Conservation (phyloP, 2,113 vertebrate species). For the Pipa parva region DNA sequence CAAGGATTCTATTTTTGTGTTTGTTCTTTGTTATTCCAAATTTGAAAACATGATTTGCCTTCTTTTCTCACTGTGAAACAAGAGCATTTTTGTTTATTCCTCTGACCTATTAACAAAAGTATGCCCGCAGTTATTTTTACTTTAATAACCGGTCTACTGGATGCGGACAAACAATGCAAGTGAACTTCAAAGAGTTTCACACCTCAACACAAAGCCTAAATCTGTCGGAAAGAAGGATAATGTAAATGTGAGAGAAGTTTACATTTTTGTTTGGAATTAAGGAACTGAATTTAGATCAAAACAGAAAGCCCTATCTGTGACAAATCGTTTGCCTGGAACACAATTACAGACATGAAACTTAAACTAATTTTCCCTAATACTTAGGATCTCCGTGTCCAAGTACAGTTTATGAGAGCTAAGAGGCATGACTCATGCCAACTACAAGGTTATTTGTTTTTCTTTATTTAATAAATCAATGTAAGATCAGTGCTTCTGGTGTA, state of each 20-base stretch:
- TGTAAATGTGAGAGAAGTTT: background rate
- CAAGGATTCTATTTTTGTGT: conserved; percentile 28
- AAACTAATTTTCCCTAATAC: too few relatives aligned
- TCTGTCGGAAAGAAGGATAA: background rate
- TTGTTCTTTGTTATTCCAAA: conserved; percentile 33
- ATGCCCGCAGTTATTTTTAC: conserved; percentile 42
- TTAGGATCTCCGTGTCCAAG: too few relatives aligned
- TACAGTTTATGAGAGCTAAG: too few relatives aligned
- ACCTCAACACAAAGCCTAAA: conserved; percentile 11
- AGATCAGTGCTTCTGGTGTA: too few relatives aligned
- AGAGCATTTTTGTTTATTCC: conserved; percentile 38
- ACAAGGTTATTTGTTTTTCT: too few relatives aligned
- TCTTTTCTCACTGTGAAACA: conserved; percentile 20
- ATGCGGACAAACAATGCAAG: conserved; percentile 23
- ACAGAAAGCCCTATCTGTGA: too few relatives aligned
- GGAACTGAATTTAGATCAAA: too few relatives aligned
- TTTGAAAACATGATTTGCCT: conserved; percentile 24
- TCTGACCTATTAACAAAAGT: conserved; percentile 33
- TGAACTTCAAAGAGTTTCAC: conserved; percentile 35
- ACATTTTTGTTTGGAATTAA: background rate
- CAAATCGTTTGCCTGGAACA: too few relatives aligned
- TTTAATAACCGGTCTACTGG: conserved; percentile 12
- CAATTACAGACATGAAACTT: too few relatives aligned
- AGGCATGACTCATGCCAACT: too few relatives aligned
- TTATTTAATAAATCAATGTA: too few relatives aligned